Percentiles rank a stretch among this genome's conserved stretches.
Evolutionary conservation across 2,113 vertebrate genomes (phyloP).

Genomic region (Pedionomus torquatus): DNA sequence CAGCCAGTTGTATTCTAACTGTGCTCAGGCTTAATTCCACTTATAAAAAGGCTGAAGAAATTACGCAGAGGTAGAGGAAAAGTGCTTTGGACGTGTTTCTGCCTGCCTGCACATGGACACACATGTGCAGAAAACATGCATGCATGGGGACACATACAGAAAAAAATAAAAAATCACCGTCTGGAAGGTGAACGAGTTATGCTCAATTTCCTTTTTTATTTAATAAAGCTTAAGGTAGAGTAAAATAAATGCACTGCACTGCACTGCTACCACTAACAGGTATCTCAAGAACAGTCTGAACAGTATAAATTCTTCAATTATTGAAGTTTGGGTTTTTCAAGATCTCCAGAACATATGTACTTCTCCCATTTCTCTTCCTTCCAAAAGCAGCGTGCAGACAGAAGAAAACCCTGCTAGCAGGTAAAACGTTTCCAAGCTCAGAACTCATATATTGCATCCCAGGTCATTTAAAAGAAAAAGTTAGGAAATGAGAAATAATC

Average conservation of each 20-base stretch:
- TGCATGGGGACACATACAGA: neutral
- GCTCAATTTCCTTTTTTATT: neutral
- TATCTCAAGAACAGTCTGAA: neutral
- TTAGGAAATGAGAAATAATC: no score
- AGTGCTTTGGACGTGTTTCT: neutral
- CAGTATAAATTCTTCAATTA: neutral
- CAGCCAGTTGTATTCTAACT: conserved; percentile 18
- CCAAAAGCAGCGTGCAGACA: neutral
- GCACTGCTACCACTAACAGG: neutral
- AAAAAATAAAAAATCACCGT: neutral
- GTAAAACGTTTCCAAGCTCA: neutral
- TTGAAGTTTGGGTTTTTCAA: neutral
- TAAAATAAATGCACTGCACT: neutral
- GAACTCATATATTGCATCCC: neutral
- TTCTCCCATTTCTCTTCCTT: neutral
- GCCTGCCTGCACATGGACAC: neutral
- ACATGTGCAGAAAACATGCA: neutral
- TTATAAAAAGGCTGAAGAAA: conserved; percentile 4
- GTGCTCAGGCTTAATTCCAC: conserved; percentile 8
- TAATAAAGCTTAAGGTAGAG: neutral
- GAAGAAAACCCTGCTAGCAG: neutral
- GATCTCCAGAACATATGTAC: neutral
- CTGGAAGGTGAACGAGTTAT: neutral
- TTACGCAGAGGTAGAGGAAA: neutral
- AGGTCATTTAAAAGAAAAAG: no score